These are phyloP conservation scores for Caenorhabditis sp. DNA, from an alignment of 2,888 invertebrate species.

Conservation along the genomic window DNA sequence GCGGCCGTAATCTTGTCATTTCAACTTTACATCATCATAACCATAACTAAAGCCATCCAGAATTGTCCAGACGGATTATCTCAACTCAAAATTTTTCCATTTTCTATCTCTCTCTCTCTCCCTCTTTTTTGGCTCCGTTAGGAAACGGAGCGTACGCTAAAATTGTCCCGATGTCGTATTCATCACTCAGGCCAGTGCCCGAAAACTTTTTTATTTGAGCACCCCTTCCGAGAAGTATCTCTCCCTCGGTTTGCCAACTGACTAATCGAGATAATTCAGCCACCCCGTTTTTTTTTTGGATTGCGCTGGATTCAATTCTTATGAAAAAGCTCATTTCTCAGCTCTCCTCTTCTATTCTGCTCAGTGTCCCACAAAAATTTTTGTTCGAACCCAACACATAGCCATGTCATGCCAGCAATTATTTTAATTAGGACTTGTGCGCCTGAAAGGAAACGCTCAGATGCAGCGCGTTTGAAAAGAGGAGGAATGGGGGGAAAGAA, in stretches of 20 bases:
- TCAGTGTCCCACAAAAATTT: not conserved
- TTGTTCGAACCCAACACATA: constrained; percentile 2
- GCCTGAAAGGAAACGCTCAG: not conserved
- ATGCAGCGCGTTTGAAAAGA: not conserved
- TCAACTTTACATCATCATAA: too few relatives aligned
- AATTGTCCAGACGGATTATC: constrained; percentile 13
- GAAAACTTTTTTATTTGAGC: constrained; percentile 25
- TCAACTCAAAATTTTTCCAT: not conserved
- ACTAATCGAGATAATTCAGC: constrained; percentile 1
- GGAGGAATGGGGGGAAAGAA: not conserved
- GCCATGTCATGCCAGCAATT: constrained; percentile 31
- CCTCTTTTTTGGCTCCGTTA: not conserved
- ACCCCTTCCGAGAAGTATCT: not conserved
- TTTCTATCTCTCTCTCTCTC: not conserved
- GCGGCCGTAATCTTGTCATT: constrained; percentile 11
- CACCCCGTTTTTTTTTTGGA: not conserved
- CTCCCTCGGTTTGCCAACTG: not conserved
- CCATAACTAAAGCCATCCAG: not conserved
- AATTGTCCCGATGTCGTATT: constrained; percentile 13
- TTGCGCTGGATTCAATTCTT: not conserved
- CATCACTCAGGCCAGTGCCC: constrained; percentile 3
- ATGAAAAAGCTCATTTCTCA: not conserved
- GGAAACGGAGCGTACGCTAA: not conserved
- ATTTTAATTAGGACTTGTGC: constrained; percentile 27
- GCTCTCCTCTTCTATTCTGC: not conserved